phyloP scores from a whole-genome alignment of 1,140 invertebrate genomes.

The Ceratosolen fusciceps region DNA sequence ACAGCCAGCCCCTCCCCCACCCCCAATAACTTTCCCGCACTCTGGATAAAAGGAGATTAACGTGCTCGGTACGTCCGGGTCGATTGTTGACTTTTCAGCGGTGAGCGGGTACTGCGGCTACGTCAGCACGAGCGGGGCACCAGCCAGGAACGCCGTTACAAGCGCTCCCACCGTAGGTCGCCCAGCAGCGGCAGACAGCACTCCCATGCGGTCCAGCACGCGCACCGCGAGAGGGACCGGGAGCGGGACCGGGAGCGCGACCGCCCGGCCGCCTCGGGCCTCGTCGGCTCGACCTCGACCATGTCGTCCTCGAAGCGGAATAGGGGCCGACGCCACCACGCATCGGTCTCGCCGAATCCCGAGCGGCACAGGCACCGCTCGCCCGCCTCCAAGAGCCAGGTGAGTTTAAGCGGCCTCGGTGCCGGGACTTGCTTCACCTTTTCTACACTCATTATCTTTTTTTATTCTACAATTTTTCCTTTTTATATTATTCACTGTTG shows the following conservation, averaged over 20 bases:
- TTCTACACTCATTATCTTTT: slow-evolving; percentile 25
- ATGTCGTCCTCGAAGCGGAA: slow-evolving; percentile 22
- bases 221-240: slow-evolving; percentile 53
- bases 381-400: slow-evolving; percentile 63
- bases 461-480: not conserved
- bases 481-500: too few species aligned
- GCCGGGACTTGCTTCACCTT: not conserved
- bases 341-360: slow-evolving; percentile 59
- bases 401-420: slow-evolving; percentile 54
- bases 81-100: slow-evolving; percentile 62
- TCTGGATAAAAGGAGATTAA: slow-evolving; percentile 11
- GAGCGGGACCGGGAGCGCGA: slow-evolving; percentile 71
- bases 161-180: slow-evolving; percentile 75
- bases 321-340: slow-evolving; percentile 62
- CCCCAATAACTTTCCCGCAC: too few species aligned
- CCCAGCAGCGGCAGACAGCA: slow-evolving; percentile 72
- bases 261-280: slow-evolving; percentile 65
- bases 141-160: slow-evolving; percentile 76
- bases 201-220: slow-evolving; percentile 59
- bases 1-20: too few species aligned
- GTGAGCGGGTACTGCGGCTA: slow-evolving; percentile 75
- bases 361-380: slow-evolving; percentile 24
- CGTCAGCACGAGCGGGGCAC: slow-evolving; percentile 76
- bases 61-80: not conserved
- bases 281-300: slow-evolving; percentile 49